Conservation (phyloP, 1,140 invertebrate species). For the Lordiphosa mommai region DNA sequence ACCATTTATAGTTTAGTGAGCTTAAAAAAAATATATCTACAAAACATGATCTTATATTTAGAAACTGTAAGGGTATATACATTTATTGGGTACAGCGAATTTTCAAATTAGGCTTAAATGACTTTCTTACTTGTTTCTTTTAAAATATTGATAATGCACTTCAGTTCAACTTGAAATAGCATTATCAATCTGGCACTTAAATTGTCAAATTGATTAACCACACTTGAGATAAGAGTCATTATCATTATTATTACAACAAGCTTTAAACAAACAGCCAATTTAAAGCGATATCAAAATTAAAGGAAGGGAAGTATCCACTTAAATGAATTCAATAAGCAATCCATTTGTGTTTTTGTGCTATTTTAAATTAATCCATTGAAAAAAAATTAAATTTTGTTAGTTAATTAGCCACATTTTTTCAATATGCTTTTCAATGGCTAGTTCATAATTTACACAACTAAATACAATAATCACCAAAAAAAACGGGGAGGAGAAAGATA, state of each 20-base stretch:
- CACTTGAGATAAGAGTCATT: conserved; percentile 37
- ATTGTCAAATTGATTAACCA: conserved; percentile 43
- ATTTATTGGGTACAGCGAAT: too few species aligned
- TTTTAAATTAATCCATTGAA: conserved; percentile 6
- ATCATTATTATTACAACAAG: conserved; percentile 3
- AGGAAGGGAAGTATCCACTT: not conserved
- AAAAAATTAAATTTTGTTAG: conserved; percentile 3
- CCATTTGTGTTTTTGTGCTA: not conserved
- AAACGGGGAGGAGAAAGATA: too few species aligned
- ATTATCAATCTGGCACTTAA: conserved; percentile 42
- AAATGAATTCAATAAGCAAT: not conserved
- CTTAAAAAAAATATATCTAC: too few species aligned
- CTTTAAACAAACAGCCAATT: conserved; percentile 1
- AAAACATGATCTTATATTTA: too few species aligned
- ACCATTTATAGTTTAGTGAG: too few species aligned
- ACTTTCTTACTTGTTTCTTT: too few species aligned
- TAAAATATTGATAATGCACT: conserved; percentile 23
- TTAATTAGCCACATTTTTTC: conserved; percentile 7
- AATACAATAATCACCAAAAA: too few species aligned
- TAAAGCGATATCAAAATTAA: conserved; percentile 10
- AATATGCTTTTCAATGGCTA: not conserved
- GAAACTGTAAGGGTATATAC: too few species aligned
- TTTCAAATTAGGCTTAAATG: too few species aligned
- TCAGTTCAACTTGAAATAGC: conserved; percentile 30
- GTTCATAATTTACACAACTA: not conserved